phyloP scores from a whole-genome alignment of 2,113 vertebrate species.

The Hydropotes inermis region DNA sequence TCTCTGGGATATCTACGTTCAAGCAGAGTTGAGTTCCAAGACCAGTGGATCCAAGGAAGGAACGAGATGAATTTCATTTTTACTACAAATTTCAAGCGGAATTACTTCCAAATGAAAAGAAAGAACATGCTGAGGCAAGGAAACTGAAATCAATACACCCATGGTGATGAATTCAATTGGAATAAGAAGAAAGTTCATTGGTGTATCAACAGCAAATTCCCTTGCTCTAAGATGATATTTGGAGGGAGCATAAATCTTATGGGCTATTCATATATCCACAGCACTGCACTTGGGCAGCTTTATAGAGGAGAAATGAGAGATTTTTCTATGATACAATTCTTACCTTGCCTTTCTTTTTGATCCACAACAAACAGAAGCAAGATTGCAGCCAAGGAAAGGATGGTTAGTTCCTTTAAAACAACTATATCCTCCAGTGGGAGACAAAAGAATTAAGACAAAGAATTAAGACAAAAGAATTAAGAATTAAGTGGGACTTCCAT shows the following conservation, averaged over 20 bases:
- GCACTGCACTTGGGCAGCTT: neutral
- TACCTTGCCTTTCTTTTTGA: neutral
- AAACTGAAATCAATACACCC: slow-evolving; percentile 45
- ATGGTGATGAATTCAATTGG: slow-evolving; percentile 23
- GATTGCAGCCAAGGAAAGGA: neutral
- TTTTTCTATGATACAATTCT: neutral
- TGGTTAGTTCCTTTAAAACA: neutral
- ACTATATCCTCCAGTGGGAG: neutral
- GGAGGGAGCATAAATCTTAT: slow-evolving; percentile 18
- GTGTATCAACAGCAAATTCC: slow-evolving; percentile 38
- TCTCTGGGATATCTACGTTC: neutral
- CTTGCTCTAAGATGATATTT: slow-evolving; percentile 31
- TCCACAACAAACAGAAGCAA: neutral
- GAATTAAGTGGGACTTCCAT: neutral
- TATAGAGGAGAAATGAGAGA: slow-evolving; percentile 13
- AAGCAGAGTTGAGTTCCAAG: slow-evolving; percentile 50
- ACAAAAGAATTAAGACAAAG: neutral
- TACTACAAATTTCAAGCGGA: slow-evolving; percentile 51
- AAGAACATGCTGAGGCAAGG: neutral
- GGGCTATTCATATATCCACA: neutral
- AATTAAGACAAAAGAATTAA: neutral
- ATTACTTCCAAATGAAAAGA: slow-evolving; percentile 46
- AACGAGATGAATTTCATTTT: slow-evolving; percentile 57
- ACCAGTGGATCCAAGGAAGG: slow-evolving; percentile 43
- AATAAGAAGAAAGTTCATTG: slow-evolving; percentile 44